Percentiles rank a stretch among this genome's conserved stretches.
phyloP scores from a whole-genome alignment of 2,113 vertebrate genomes.

The Sander vitreus region DNA sequence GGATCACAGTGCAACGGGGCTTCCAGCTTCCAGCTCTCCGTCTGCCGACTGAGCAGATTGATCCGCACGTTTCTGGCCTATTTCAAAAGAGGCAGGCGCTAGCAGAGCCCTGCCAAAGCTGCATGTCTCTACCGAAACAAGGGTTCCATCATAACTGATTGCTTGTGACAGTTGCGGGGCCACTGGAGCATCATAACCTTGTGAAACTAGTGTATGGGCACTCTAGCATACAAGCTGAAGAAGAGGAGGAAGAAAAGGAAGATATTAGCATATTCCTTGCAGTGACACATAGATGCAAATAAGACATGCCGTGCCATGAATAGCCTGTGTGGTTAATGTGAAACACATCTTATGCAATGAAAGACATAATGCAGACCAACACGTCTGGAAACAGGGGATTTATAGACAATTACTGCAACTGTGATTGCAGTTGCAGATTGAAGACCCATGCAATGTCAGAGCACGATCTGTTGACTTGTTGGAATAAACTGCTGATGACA shows the following conservation, averaged over 20 bases:
- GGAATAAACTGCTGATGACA: slow-evolving; percentile 55
- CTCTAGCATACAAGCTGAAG: slow-evolving; percentile 70
- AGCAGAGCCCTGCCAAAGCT: slow-evolving; percentile 71
- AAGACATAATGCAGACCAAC: slow-evolving; percentile 50
- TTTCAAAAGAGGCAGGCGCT: slow-evolving; percentile 68
- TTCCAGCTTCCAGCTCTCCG: slow-evolving; percentile 59
- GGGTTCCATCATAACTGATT: slow-evolving; percentile 81
- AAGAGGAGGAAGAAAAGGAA: slow-evolving; percentile 50
- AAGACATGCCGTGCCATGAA: slow-evolving; percentile 48
- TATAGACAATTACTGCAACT: slow-evolving; percentile 44
- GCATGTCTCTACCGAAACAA: slow-evolving; percentile 78
- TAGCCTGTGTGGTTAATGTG: slow-evolving; percentile 61
- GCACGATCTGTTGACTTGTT: slow-evolving; percentile 28
- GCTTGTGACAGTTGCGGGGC: slow-evolving; percentile 81
- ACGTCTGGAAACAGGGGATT: slow-evolving; percentile 36
- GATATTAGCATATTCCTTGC: slow-evolving; percentile 75
- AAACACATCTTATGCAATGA: slow-evolving; percentile 61
- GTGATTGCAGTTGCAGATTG: slow-evolving; percentile 43
- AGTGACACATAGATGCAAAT: slow-evolving; percentile 70
- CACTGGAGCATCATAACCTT: slow-evolving; percentile 83
- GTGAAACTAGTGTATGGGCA: slow-evolving; percentile 78
- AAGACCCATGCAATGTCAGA: slow-evolving; percentile 33
- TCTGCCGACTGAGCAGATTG: slow-evolving; percentile 74
- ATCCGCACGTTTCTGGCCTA: slow-evolving; percentile 71
- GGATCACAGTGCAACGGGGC: slow-evolving; percentile 70